phyloP scores from a whole-genome alignment of 2,113 vertebrate species.

The Scophthalmus maximus region DNA sequence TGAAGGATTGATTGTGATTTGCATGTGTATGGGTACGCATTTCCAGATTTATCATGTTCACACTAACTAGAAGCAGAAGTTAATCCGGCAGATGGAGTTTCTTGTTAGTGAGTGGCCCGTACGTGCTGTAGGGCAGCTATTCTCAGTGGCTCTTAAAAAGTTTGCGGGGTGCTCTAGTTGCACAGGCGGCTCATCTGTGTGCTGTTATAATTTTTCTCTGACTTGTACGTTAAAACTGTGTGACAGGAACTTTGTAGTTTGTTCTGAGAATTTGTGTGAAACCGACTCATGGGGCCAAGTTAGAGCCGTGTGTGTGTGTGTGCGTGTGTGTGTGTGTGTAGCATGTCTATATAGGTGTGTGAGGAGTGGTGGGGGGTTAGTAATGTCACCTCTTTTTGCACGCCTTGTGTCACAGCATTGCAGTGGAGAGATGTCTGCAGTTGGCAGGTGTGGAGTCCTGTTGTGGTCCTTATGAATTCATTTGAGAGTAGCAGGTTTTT shows the following conservation, averaged over 20 bases:
- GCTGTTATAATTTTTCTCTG: not conserved
- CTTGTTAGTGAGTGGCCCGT: constrained; percentile 13
- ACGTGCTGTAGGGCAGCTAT: not conserved
- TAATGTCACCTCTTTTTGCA: constrained; percentile 50
- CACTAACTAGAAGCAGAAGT: constrained; percentile 9
- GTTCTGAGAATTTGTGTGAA: constrained; percentile 66
- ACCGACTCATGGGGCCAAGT: constrained; percentile 42
- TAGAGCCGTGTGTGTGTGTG: constrained; percentile 26
- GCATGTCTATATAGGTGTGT: not conserved
- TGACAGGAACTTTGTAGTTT: constrained; percentile 57
- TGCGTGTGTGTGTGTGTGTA: constrained; percentile 7
- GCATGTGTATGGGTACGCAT: not conserved
- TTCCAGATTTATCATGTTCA: constrained; percentile 5
- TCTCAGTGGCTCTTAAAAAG: constrained; percentile 13
- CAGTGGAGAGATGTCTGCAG: constrained; percentile 53
- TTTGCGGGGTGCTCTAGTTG: constrained; percentile 10
- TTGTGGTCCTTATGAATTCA: constrained; percentile 42
- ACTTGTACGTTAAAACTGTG: constrained; percentile 24
- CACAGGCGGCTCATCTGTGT: not conserved
- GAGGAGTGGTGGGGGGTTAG: constrained; percentile 23
- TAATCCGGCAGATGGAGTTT: constrained; percentile 12
- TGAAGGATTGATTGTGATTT: constrained; percentile 19
- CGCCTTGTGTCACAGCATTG: constrained; percentile 57
- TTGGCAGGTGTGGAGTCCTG: constrained; percentile 52
- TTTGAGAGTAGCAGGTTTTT: no score